Evolutionary conservation across 2,113 vertebrate genomes (phyloP).

Genomic region (Platysternon megacephalum): DNA sequence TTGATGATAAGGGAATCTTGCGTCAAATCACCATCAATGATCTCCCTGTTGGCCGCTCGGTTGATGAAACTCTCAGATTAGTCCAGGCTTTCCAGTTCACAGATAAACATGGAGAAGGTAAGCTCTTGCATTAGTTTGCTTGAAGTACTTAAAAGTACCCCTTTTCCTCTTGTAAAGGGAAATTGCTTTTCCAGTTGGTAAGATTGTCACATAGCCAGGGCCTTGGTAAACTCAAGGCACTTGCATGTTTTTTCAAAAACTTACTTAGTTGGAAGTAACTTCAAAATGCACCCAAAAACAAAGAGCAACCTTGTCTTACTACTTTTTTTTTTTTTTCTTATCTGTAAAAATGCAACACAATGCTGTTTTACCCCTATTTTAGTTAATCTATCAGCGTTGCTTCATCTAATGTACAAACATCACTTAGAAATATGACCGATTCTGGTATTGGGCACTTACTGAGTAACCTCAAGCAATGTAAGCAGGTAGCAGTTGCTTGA

Average conservation of each 20-base stretch:
- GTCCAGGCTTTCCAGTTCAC: slow-evolving; percentile 99
- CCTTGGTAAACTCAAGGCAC: not conserved
- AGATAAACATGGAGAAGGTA: slow-evolving; percentile 98
- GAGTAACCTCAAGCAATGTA: not conserved
- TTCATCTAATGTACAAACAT: not conserved
- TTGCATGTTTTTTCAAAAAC: not conserved
- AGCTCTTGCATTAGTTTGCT: not conserved
- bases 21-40: slow-evolving; percentile 99
- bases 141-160: not conserved
- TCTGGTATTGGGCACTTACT: not conserved
- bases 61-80: slow-evolving; percentile 94
- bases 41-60: slow-evolving; percentile 96
- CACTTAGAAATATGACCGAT: not conserved
- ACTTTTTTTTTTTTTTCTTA: too few relatives aligned
- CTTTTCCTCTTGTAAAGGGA: not conserved
- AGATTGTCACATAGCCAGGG: not conserved
- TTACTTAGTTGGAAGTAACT: not conserved
- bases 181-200: not conserved
- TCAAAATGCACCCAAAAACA: not conserved
- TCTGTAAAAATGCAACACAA: not conserved
- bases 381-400: not conserved
- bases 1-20: slow-evolving; percentile 93
- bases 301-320: too few relatives aligned
- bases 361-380: not conserved
- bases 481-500: not conserved